phyloP scores from a whole-genome alignment of 2,888 invertebrate species.

The Clostera curtula region DNA sequence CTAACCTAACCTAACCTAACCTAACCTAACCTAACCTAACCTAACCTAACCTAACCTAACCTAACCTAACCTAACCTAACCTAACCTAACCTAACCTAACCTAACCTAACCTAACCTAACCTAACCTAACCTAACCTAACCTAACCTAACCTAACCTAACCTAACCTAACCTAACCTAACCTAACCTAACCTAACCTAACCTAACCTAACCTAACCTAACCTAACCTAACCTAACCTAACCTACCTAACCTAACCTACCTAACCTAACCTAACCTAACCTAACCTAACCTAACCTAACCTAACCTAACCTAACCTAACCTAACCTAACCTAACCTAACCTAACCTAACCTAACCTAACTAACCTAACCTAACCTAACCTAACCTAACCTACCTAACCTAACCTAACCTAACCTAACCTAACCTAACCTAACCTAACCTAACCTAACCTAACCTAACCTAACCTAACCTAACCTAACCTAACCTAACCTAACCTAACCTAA shows the following conservation, averaged over 20 bases:
- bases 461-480: conserved; percentile 3
- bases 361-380: too few species aligned
- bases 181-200: conserved; percentile 2
- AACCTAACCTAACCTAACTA: conserved; percentile 2
- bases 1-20: neutral
- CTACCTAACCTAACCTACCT: too few species aligned
- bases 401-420: conserved; percentile 3
- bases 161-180: neutral
- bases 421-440: conserved; percentile 2
- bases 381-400: too few species aligned
- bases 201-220: conserved; percentile 2
- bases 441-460: conserved; percentile 3
- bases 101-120: conserved; percentile 1
- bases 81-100: conserved; percentile 1
- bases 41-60: conserved; percentile 1
- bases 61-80: conserved; percentile 2
- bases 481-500: conserved; percentile 3
- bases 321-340: conserved; percentile 4
- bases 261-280: conserved; percentile 1
- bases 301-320: conserved; percentile 3
- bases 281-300: conserved; percentile 2
- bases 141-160: conserved; percentile 3
- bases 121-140: conserved; percentile 3
- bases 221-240: conserved; percentile 1
- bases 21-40: conserved; percentile 1